Evolutionary conservation across 2,888 invertebrate genomes (phyloP).

Genomic region (Lochmaea capreae): DNA sequence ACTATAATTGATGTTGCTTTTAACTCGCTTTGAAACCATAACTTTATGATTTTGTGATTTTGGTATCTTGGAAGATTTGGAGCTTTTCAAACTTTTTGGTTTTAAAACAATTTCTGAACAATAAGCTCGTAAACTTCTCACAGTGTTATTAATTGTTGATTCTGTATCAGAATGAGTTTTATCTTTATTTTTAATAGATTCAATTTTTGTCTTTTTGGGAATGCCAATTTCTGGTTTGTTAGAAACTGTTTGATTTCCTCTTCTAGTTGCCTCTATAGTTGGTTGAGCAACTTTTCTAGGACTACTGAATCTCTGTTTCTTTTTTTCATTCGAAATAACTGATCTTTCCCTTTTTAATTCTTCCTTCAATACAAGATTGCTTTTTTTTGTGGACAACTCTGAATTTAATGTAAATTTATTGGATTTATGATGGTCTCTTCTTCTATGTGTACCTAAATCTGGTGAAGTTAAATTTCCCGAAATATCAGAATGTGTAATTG

Average conservation of each 20-base stretch:
- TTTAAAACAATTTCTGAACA: conserved; percentile 18
- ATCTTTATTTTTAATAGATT: background rate
- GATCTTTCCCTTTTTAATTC: background rate
- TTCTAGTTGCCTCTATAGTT: background rate
- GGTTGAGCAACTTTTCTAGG: background rate
- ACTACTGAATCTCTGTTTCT: background rate
- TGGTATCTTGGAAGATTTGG: background rate
- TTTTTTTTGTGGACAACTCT: background rate
- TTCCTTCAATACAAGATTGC: background rate
- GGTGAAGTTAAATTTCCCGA: background rate
- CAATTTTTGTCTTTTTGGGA: background rate
- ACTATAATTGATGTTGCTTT: background rate
- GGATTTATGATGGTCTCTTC: background rate
- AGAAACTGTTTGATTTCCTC: no score
- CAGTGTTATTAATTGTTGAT: conserved; percentile 5
- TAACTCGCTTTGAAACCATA: background rate
- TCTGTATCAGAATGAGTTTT: conserved; percentile 6
- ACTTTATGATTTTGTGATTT: background rate
- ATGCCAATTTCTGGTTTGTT: background rate
- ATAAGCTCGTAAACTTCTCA: conserved; percentile 25
- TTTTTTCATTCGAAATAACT: background rate
- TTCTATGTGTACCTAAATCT: background rate
- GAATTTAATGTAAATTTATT: background rate
- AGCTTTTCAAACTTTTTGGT: background rate
- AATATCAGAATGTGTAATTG: background rate